Evolutionary conservation across 2,888 invertebrate species (phyloP), one percentile per base, ranked within the genome.

Genomic region (Norana najaformis): DNA sequence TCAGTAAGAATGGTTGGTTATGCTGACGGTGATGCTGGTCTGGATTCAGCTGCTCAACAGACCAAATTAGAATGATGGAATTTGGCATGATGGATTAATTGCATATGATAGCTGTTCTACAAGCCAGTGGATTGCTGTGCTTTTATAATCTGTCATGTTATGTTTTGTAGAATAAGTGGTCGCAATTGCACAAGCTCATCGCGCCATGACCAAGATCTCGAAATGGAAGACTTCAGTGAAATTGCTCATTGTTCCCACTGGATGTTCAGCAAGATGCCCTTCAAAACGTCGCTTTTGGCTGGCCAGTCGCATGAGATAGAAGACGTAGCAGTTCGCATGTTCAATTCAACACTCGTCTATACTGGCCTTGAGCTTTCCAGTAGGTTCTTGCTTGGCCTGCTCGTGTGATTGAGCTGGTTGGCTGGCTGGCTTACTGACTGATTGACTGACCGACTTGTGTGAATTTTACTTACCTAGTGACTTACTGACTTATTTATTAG

Each of bases 271-370:
- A 96, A 98, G 92, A 96, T 97, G 91, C 96, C 96, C 16, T 95
- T 98, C 90, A 96, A 97, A 4, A 98, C 98, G 95, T 97, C 97
- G 93, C 96, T 98, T 41, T 89, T 91, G 89, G 88, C 91, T n/a
- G 96, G 98, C 91, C 96, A 97, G 89, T 98, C 98, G 95, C 96
- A 97, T 3, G 98, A 98, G 93, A 97, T 94, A 90, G 95, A 98
- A 94, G 97, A 97, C 92, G 96, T 97, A 30, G 97, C 98, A 94
- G 95, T 98, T 93, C 97, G 97, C 95, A 97, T 98, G 93, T 98
- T 98, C 94, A 97, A 97, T 95, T 96, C 97, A 88, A 97, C 98
- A 94, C 96, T 98, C 93, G 97, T 97, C 37, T 98, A 98, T 95
- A 93, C 94, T 37, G 94, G 94, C 30, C 92, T 94, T 23, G 93